Evolutionary conservation across 2,113 vertebrate genomes (phyloP).

Genomic region (Cryptotis parvus): DNA sequence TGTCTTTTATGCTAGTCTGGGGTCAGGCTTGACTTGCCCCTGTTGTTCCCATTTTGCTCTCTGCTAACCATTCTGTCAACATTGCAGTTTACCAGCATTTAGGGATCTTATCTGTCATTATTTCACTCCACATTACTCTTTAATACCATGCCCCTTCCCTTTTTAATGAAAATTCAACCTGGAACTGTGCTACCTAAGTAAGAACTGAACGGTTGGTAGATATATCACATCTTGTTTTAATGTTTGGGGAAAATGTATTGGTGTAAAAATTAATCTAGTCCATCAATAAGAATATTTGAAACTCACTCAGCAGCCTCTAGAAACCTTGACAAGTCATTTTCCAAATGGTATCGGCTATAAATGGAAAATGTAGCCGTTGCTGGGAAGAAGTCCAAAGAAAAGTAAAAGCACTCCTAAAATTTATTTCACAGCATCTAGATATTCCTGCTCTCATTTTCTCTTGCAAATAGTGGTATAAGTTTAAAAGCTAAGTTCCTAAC

Average conservation of each 20-base stretch:
- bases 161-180: conserved; percentile 17
- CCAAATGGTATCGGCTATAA: conserved; percentile 72
- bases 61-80: background rate
- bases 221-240: conserved; percentile 46
- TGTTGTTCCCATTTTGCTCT: background rate
- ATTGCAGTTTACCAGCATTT: background rate
- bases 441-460: conserved; percentile 54
- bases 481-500: conserved; percentile 64
- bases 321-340: conserved; percentile 78
- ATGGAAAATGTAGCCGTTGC: conserved; percentile 72
- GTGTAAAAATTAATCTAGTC: conserved; percentile 68
- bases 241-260: conserved; percentile 42
- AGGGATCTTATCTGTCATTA: background rate
- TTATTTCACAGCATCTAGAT: conserved; percentile 69
- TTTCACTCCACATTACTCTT: background rate
- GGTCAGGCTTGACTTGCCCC: accelerated
- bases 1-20: background rate
- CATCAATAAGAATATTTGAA: conserved; percentile 66
- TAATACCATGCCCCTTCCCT: background rate
- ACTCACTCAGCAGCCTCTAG: conserved; percentile 67
- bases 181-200: background rate
- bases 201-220: conserved; percentile 52
- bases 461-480: conserved; percentile 51
- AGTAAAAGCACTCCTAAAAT: conserved; percentile 69
- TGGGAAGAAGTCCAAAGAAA: conserved; percentile 76